These are phyloP conservation scores for Drosophila subobscura DNA, from an alignment of 1,140 invertebrate genomes.

Conservation along the genomic window DNA sequence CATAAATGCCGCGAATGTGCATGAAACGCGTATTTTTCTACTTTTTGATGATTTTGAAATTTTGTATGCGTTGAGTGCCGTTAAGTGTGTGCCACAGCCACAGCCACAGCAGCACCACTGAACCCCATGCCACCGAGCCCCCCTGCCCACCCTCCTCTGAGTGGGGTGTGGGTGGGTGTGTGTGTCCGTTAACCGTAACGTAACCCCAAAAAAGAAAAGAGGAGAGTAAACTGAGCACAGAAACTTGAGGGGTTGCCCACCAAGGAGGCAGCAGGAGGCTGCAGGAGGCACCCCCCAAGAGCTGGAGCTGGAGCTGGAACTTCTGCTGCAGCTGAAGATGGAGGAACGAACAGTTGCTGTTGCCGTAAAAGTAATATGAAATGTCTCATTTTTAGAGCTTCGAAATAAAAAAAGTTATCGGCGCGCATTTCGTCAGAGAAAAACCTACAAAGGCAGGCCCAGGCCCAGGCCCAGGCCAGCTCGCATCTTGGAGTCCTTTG, in stretches of 20 bases:
- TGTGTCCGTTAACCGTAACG: slow-evolving; percentile 47
- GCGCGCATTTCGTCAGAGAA: slow-evolving; percentile 58
- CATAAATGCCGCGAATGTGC: slow-evolving; percentile 82
- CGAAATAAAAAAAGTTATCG: slow-evolving; percentile 81
- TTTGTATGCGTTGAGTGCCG: slow-evolving; percentile 81
- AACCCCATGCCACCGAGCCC: slow-evolving; percentile 7
- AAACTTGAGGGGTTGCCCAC: slow-evolving; percentile 22
- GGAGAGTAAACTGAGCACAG: neutral
- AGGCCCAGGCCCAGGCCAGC: no score
- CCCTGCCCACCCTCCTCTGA: neutral
- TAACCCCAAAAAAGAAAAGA: slow-evolving; percentile 53
- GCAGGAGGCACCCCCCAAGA: neutral
- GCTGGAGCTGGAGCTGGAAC: no score
- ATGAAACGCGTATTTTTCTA: slow-evolving; percentile 82
- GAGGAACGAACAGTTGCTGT: slow-evolving; percentile 62
- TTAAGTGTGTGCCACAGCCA: slow-evolving; percentile 53
- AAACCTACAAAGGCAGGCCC: slow-evolving; percentile 11
- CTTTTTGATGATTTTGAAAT: slow-evolving; percentile 82
- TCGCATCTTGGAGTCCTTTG: neutral
- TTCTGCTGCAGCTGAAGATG: neutral
- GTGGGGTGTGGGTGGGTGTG: neutral
- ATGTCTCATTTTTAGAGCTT: slow-evolving; percentile 82
- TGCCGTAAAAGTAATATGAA: slow-evolving; percentile 80
- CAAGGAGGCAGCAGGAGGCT: slow-evolving; percentile 20
- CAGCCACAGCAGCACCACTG: slow-evolving; percentile 4